A percentile compares a stretch with the other conserved stretches of the same genome.
These are phyloP conservation scores for Pteronotus mesoamericanus DNA, from an alignment of 2,797 vertebrate genomes.

Conservation along the genomic window DNA sequence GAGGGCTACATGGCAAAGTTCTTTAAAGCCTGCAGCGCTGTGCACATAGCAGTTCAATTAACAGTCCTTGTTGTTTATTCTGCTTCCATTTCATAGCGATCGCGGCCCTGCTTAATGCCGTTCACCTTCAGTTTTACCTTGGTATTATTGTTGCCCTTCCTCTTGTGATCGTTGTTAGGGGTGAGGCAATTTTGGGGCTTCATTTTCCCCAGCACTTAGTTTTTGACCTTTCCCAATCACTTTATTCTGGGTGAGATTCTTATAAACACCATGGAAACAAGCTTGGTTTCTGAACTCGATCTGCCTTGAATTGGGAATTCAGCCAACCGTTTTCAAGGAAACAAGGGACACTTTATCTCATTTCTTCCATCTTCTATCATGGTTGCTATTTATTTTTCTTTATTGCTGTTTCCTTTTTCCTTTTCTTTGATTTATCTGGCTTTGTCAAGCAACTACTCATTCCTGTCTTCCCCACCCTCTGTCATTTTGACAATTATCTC, in stretches of 20 bases:
- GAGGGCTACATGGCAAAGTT: not conserved
- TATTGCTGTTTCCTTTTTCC: not conserved
- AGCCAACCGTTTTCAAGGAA: not conserved
- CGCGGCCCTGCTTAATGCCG: no score
- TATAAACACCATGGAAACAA: not conserved
- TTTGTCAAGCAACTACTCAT: not conserved
- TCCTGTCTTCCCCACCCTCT: not conserved
- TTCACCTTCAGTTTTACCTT: not conserved
- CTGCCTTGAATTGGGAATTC: not conserved
- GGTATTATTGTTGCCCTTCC: not conserved
- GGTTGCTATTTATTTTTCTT: not conserved
- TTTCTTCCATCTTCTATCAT: not conserved
- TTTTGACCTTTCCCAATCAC: not conserved
- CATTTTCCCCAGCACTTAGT: not conserved
- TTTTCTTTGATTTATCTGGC: not conserved
- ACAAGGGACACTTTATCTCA: not conserved
- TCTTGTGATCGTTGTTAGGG: no score
- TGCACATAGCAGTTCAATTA: no score
- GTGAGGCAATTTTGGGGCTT: not conserved
- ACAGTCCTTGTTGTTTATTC: rapidly evolving
- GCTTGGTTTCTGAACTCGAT: not conserved
- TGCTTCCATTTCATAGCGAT: not conserved
- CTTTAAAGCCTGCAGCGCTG: not conserved
- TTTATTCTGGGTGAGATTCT: not conserved
- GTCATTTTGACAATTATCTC: not conserved